phyloP scores from a whole-genome alignment of 2,888 invertebrate species.

The Pherbina coryleti region DNA sequence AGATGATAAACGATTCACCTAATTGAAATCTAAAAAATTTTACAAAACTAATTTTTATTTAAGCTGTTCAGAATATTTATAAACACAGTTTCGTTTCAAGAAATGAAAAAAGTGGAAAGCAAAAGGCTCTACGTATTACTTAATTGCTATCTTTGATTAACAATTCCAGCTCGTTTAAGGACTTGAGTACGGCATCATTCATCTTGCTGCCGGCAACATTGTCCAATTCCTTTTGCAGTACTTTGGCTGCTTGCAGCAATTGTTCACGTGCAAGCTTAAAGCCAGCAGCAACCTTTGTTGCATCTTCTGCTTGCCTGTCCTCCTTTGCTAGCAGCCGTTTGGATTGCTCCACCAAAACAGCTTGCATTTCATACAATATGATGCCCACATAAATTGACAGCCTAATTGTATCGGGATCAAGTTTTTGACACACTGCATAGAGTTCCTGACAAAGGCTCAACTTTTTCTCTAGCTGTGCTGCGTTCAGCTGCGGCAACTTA shows the following conservation, averaged over 20 bases:
- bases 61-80: neutral
- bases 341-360: conserved; percentile 72
- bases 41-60: no score
- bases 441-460: conserved; percentile 78
- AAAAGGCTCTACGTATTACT: neutral
- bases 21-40: no score
- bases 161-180: conserved; percentile 46
- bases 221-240: conserved; percentile 63
- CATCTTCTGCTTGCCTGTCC: neutral
- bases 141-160: conserved; percentile 17
- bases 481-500: conserved; percentile 71
- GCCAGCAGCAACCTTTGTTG: conserved; percentile 41
- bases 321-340: conserved; percentile 59
- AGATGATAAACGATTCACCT: no score
- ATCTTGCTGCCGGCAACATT: conserved; percentile 64
- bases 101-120: no score
- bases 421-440: conserved; percentile 73
- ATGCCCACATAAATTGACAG: conserved; percentile 84
- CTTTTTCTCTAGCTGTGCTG: conserved; percentile 76
- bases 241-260: conserved; percentile 58
- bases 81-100: neutral
- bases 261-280: conserved; percentile 53
- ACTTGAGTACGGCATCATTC: conserved; percentile 52
- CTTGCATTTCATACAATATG: conserved; percentile 79
- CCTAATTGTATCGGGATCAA: conserved; percentile 82